Conservation (phyloP, 2,888 invertebrate species). For the Zhuqinia jingwanae region DNA sequence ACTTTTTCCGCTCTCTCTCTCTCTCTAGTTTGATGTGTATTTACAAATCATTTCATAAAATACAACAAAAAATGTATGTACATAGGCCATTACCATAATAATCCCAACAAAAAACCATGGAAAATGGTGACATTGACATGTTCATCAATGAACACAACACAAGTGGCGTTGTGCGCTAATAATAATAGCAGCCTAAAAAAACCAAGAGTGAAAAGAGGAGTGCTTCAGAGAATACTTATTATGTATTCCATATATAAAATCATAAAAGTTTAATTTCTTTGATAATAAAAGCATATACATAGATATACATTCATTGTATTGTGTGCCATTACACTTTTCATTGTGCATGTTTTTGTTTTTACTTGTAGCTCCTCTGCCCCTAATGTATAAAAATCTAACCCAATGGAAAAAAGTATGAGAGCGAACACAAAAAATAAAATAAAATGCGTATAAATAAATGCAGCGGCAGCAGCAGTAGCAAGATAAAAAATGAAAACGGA, state of each 20-base stretch:
- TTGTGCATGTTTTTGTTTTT: neutral
- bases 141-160: neutral
- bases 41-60: constrained; percentile 48
- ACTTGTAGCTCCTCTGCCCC: neutral
- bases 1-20: too few relatives aligned
- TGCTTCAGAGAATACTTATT: neutral
- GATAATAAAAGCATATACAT: neutral
- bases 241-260: neutral
- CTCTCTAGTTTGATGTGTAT: neutral
- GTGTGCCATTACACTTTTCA: too few relatives aligned
- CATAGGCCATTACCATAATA: neutral
- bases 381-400: neutral
- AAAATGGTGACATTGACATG: neutral
- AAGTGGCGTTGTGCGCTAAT: too few relatives aligned
- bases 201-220: neutral
- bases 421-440: neutral
- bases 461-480: too few relatives aligned
- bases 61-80: constrained; percentile 2
- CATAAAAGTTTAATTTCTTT: neutral
- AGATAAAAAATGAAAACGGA: neutral
- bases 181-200: too few relatives aligned
- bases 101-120: neutral
- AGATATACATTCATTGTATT: too few relatives aligned
- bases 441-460: neutral
- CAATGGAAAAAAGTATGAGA: too few relatives aligned